Base-by-base conservation (phyloP, 2,797 vertebrate genomes). In the Brachyalestes nurse region DNA sequence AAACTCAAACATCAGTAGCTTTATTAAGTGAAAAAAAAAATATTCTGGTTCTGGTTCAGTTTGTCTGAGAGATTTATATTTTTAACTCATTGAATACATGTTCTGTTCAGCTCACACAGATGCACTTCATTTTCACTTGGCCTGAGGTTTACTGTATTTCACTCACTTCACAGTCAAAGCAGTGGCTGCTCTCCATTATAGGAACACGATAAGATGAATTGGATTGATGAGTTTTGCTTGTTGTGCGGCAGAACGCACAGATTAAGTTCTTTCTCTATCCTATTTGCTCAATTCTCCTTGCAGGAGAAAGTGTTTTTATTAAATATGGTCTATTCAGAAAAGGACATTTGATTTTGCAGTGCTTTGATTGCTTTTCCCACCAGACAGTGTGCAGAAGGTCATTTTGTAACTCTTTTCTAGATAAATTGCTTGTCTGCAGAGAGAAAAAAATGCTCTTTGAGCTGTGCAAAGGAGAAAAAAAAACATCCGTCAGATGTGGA, bases 141-240 rank as follows among this genome's bases (percentile, higher is more conserved):
- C 74, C 42, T 49, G 16, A 42, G 47, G 71, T 85, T 64, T 82
- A 76, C 79, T 67, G 60, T 66, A 75, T 85, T 81, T 87, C 60
- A 71, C 16, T 75, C 79, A 85, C 70, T 81, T 72, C 45, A 66
- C 75, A 74, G 65, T 45, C 74, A 80, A 84, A 72, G 53, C 66
- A 69, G 47, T 84, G 78, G 72, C 74, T 85, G 69, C 67, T 77
- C 80, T 86, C 42, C 66, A 81, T 85, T 87, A 77, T 82, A 83
- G 78, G 60, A 81, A 14, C 83, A 47, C 78, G 85, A 88, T 88
- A 77, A 83, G 78, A 82, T 85, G 42, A 90, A 88, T 83, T 88
- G 78, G 21, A 85, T 88, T 88, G 86, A 70, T 73, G 65, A 66
- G 25, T 65, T 79, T 73, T 34, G 34, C 23, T 79, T 74, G 51